These are phyloP conservation scores for Rhinopithecus roxellana DNA, from an alignment of 2,113 vertebrate genomes.

Conservation along the genomic window DNA sequence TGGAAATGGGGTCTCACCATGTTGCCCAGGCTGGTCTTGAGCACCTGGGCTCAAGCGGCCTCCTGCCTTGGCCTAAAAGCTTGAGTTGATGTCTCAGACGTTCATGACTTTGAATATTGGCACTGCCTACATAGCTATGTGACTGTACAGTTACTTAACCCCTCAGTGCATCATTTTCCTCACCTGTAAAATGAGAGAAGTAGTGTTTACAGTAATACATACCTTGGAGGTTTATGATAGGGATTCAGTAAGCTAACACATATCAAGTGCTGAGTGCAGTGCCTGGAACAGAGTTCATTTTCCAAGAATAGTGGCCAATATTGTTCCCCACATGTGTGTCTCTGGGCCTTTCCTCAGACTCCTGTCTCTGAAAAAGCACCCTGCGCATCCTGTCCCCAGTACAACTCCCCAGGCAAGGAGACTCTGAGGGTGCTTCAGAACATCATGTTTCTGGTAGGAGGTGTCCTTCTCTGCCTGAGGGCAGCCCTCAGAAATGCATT, in stretches of 20 bases:
- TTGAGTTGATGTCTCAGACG: neutral
- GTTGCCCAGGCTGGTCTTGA: too few species aligned
- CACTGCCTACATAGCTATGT: neutral
- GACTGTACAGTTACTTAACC: neutral
- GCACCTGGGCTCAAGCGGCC: too few species aligned
- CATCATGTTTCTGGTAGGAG: neutral
- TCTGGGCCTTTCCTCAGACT: neutral
- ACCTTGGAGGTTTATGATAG: neutral
- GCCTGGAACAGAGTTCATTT: neutral
- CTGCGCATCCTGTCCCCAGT: neutral
- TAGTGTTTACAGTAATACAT: neutral
- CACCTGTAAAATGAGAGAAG: neutral
- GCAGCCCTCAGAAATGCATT: neutral
- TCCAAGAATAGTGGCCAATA: neutral
- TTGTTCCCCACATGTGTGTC: neutral
- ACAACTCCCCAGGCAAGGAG: neutral
- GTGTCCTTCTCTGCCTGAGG: neutral
- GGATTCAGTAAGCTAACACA: neutral
- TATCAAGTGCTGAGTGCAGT: neutral
- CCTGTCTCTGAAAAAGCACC: neutral
- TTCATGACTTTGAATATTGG: neutral
- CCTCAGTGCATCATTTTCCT: conserved; percentile 7
- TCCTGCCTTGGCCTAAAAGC: neutral
- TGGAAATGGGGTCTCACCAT: too few species aligned
- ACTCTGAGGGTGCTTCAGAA: neutral